Evolutionary conservation across 2,888 invertebrate species (phyloP).

Genomic region (Chymomyza amoena): DNA sequence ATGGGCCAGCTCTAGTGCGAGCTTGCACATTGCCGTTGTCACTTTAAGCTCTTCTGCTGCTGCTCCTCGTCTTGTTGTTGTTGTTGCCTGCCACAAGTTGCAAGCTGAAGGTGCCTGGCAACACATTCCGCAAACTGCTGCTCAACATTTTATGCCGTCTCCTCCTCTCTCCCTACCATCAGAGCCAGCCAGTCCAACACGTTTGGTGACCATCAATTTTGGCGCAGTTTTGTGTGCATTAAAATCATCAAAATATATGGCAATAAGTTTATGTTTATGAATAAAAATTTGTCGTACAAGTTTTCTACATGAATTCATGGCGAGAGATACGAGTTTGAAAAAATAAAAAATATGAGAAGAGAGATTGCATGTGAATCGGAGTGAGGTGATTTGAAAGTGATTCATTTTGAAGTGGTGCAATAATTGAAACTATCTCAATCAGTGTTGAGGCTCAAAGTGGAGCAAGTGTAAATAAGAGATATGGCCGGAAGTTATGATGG

Average conservation of each 20-base stretch:
- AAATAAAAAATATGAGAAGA: background rate
- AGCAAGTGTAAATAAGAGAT: background rate
- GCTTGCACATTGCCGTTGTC: slow-evolving; percentile 57
- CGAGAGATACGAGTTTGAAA: background rate
- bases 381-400: background rate
- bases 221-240: slow-evolving; percentile 69
- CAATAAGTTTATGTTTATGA: slow-evolving; percentile 68
- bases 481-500: background rate
- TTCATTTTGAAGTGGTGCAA: background rate
- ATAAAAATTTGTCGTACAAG: slow-evolving; percentile 27
- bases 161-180: no score
- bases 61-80: background rate
- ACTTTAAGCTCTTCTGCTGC: slow-evolving; percentile 17
- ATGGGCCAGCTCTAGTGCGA: slow-evolving; percentile 51
- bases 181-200: slow-evolving; percentile 52
- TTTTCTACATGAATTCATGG: background rate
- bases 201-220: slow-evolving; percentile 69
- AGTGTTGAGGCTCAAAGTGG: background rate
- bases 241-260: slow-evolving; percentile 69
- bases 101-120: slow-evolving; percentile 66
- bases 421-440: background rate
- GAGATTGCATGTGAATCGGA: background rate
- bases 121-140: slow-evolving; percentile 46
- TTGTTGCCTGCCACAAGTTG: slow-evolving; percentile 40
- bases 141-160: background rate